Evolutionary conservation across 2,113 vertebrate genomes (phyloP), one percentile per base, ranked within the genome.

Genomic region (Psittacara wagleri): DNA sequence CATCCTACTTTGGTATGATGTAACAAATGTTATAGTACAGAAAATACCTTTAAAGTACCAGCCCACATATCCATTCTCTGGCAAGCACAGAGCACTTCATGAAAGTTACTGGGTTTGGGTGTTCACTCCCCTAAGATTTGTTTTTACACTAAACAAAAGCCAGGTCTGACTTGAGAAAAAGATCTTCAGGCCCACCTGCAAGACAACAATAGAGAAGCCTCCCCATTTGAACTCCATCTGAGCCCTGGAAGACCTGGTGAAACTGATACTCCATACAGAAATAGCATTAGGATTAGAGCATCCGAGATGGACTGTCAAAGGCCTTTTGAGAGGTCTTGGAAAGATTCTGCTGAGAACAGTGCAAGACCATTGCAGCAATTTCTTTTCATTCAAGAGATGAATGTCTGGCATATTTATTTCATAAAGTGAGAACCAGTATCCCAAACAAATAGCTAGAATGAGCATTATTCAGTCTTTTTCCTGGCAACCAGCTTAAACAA

Each of bases 381-480:
- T 93, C 92, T 97, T 97, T 92, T 97, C 93, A 95, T 88, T 92
- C 84, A 93, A 83, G 72, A 84, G 82, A 74, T 94, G 76, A 97
- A 94, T 80, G 85, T 68, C 83, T 96, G 94, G 93, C 92, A 89
- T 97, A 97, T 98, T 98, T 98, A 97, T 98, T 98, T 97, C 95
- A 96, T 94, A 94, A 93, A 95, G 92, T 83, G 94, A 96, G 94
- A 98, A 97, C 87, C 95, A 95, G 95, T 69, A 95, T 96, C 94
- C 94, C 94, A 96, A 96, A 97, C 96, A 98, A 97, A 97, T 90
- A 97, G 94, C 94, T 96, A 57, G 67, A 98, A 97, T 31, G 91
- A 97, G 83, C 87, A 96, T 97, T 97, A 97, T 97, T 97, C 95
- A 93, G 93, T 76, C 96, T 93, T 96, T 97, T 98, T 97, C 96